Conservation (phyloP, 64 coral and sea anemone genomes). For the Dendronephthya gigantea region DNA sequence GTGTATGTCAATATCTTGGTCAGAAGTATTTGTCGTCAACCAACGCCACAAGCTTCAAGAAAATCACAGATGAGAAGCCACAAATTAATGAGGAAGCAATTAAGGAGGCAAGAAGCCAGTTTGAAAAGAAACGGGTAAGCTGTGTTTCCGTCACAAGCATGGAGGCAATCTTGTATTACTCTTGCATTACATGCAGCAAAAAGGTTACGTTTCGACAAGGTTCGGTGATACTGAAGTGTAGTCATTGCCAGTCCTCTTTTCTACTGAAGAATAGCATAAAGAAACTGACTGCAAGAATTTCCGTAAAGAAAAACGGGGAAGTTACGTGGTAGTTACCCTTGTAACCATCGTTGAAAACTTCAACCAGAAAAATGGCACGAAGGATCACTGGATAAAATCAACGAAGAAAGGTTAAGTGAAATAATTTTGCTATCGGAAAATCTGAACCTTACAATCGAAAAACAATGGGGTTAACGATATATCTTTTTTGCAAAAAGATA, state of each 20-base stretch:
- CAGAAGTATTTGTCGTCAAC: conserved; percentile 10
- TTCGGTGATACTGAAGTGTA: conserved; percentile 20
- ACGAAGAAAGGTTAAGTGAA: conserved; percentile 36
- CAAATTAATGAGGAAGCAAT: conserved; percentile 1
- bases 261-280: conserved; percentile 23
- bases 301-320: conserved; percentile 10
- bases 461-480: no score
- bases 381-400: conserved; percentile 19
- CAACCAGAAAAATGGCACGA: conserved; percentile 16
- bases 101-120: background rate
- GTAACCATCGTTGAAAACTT: conserved; percentile 30
- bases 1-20: conserved; percentile 18
- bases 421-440: conserved; percentile 18
- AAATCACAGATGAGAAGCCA: background rate
- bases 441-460: conserved; percentile 31
- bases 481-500: no score
- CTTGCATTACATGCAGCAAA: conserved; percentile 30
- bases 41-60: background rate
- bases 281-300: conserved; percentile 12
- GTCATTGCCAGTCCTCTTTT: conserved; percentile 24
- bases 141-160: background rate
- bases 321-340: conserved; percentile 5
- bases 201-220: conserved; percentile 30
- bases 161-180: conserved; percentile 20
- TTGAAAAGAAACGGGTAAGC: background rate